phyloP scores from a whole-genome alignment of 2,888 invertebrate species.

The Eilema caniola region DNA sequence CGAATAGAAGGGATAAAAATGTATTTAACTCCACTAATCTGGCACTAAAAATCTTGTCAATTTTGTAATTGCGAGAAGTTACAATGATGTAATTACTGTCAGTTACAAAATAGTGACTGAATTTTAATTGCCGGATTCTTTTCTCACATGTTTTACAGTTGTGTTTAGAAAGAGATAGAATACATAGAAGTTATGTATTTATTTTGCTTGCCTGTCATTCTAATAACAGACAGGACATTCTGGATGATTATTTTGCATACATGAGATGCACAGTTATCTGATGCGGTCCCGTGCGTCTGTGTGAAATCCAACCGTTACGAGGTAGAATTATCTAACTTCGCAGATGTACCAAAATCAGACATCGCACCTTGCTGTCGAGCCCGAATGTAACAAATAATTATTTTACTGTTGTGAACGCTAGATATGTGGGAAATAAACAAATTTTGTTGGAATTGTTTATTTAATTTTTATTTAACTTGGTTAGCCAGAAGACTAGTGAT shows the following conservation, averaged over 20 bases:
- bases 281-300: slow-evolving; percentile 11
- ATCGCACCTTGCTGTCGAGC: slow-evolving; percentile 9
- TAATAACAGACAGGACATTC: neutral
- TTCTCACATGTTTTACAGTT: no score
- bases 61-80: no score
- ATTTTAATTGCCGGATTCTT: no score
- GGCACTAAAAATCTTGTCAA: no score
- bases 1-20: no score
- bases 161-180: no score
- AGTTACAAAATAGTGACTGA: no score
- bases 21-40: no score
- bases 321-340: slow-evolving; percentile 5
- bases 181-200: no score
- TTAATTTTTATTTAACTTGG: slow-evolving; percentile 3
- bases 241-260: neutral
- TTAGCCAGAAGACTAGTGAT: neutral
- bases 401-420: neutral
- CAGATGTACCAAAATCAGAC: neutral
- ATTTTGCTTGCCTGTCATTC: no score
- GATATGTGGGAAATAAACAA: slow-evolving; percentile 12
- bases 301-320: slow-evolving; percentile 34
- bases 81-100: no score
- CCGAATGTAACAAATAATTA: neutral
- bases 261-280: neutral
- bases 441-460: slow-evolving; percentile 7